Conservation (phyloP, 2,113 vertebrate genomes). For the Lagopus leucura region DNA sequence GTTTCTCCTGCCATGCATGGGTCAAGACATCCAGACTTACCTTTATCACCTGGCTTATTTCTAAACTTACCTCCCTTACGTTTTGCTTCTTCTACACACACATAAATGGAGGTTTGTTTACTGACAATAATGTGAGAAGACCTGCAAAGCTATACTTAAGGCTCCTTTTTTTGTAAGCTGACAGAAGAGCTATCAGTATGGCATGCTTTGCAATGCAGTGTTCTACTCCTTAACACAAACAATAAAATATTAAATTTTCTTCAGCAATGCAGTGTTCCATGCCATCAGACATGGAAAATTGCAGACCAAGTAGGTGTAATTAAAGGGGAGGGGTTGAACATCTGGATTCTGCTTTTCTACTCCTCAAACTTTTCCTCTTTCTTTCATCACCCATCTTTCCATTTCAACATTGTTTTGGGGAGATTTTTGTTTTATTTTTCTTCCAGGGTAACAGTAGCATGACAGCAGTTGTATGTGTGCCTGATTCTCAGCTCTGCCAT, state of each 20-base stretch:
- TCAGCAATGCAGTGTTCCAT: neutral
- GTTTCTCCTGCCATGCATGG: neutral
- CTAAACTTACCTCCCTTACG: neutral
- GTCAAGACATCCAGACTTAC: neutral
- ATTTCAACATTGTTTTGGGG: neutral
- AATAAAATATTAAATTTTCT: constrained; percentile 3
- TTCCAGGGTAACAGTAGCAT: neutral
- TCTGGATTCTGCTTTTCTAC: neutral
- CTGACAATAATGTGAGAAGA: neutral
- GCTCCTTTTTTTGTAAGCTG: neutral
- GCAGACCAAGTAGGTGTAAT: neutral
- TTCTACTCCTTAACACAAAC: neutral
- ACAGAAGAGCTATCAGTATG: neutral
- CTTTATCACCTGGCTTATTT: neutral
- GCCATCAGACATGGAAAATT: neutral
- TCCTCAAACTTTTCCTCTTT: neutral
- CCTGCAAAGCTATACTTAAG: neutral
- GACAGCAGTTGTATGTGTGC: neutral
- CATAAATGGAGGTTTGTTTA: neutral
- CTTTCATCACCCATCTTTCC: neutral
- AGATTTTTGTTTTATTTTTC: neutral
- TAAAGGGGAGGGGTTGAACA: neutral
- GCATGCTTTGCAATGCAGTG: neutral
- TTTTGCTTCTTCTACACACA: neutral
- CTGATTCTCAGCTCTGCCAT: neutral